Base-by-base conservation (phyloP, 2,888 invertebrate species). In the Apamea sordens region DNA sequence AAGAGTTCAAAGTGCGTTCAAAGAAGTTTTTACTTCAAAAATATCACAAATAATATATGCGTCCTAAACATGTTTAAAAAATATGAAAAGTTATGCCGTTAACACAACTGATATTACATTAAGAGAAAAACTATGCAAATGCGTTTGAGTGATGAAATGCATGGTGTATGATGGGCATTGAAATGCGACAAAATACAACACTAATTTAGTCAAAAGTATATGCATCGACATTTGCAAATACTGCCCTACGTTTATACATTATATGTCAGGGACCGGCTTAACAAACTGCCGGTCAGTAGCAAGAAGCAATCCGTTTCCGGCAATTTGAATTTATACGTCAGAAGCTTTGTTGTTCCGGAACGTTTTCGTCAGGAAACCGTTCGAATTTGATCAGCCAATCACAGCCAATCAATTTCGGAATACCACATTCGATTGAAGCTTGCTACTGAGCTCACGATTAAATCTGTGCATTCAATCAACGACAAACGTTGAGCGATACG, bases 401-500 rank as follows among this genome's bases (percentile, higher is more conserved):
- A 73, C 28, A 44, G 56, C 64, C 73, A 86, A 84, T 83, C 86
- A 73, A 78, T 75, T 61, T 77, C n/a, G 47, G 56, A 75, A 83
- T 76, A 67, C 72, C 72, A 70, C 61, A 75, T 69, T 64, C 56
- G 73, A 82, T 86, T 69, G 47, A n/a, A 53, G 44, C 61, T 47
- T 56, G 61, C 65, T 65, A 41, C 64, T 83, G 53, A 74, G 61
- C 71, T 69, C 68, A 74, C 36, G 56, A 73, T 83, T 56, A 83
- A 84, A 83, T 77, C 77, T 36, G 61, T 53, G 47, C 59, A 64
- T 77, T 73, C 85, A 80, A 85, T 85, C 63, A 68, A 10, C 6
- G 64, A 53, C 32, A 65, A 61, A 61, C 64, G 15, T 59, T 24
- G 32, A 69, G 21, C 21, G n/a, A 85, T 85, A 82, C 61, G 68